Evolutionary conservation across 2,113 vertebrate genomes (phyloP).

Genomic region (Miniopterus natalensis): DNA sequence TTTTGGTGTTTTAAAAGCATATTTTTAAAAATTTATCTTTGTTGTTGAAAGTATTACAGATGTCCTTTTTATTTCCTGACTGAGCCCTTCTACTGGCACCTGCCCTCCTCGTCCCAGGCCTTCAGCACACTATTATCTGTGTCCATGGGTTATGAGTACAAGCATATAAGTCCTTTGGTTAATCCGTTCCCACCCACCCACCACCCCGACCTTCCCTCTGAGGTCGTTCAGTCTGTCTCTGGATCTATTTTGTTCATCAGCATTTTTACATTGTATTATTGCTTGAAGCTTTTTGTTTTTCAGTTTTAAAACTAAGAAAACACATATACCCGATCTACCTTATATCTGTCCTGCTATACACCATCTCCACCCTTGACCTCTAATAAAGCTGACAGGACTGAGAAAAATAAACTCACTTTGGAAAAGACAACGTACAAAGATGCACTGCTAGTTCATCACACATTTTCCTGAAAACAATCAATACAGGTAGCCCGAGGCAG

Average conservation of each 20-base stretch:
- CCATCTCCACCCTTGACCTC: not conserved
- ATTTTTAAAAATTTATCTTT: too few relatives aligned
- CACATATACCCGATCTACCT: not conserved
- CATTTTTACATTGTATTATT: not conserved
- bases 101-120: too few relatives aligned
- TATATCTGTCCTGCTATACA: not conserved
- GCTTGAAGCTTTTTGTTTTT: not conserved
- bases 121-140: too few relatives aligned
- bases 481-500: constrained; percentile 50
- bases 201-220: too few relatives aligned
- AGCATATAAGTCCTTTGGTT: too few relatives aligned
- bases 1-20: not conserved
- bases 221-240: too few relatives aligned
- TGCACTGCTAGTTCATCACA: constrained; percentile 14
- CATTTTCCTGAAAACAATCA: constrained; percentile 73
- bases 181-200: too few relatives aligned
- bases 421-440: constrained; percentile 31
- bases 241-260: too few relatives aligned
- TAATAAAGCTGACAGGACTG: constrained; percentile 22
- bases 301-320: constrained; percentile 37
- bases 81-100: too few relatives aligned
- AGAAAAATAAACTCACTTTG: constrained; percentile 56
- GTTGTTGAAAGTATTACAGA: too few relatives aligned
- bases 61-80: too few relatives aligned
- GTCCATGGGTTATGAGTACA: too few relatives aligned